Evolutionary conservation across 2,797 vertebrate species (phyloP).

Genomic region (Takifugu ocellatus): DNA sequence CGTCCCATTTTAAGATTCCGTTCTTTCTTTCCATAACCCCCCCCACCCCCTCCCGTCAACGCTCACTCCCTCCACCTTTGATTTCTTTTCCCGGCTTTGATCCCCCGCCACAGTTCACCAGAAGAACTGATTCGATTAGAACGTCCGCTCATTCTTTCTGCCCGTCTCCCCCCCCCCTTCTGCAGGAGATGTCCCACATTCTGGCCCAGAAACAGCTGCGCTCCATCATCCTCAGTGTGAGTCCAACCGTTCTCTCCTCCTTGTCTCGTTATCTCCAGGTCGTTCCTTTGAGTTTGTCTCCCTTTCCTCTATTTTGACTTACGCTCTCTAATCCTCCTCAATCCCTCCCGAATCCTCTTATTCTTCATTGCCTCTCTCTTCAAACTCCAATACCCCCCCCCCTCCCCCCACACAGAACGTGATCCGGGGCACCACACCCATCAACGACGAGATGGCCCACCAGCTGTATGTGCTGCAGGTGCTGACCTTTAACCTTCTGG

Average conservation of each 20-base stretch:
- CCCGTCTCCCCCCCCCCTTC: slow-evolving; percentile 11
- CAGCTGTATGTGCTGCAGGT: slow-evolving; percentile 98
- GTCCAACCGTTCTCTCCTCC: slow-evolving; percentile 54
- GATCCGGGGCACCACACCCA: slow-evolving; percentile 85
- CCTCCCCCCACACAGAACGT: slow-evolving; percentile 47
- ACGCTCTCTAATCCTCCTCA: slow-evolving; percentile 19
- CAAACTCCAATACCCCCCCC: neutral
- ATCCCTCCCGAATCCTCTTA: slow-evolving; percentile 5
- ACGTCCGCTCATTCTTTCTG: neutral
- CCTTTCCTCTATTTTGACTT: slow-evolving; percentile 10
- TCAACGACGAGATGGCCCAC: slow-evolving; percentile 98
- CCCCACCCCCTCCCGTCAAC: slow-evolving; percentile 22
- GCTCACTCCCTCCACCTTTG: slow-evolving; percentile 3
- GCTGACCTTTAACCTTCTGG: slow-evolving; percentile 92
- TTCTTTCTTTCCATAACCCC: slow-evolving; percentile 49
- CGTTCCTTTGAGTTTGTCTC: slow-evolving; percentile 30
- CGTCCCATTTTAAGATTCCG: slow-evolving; percentile 49
- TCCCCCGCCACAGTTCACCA: slow-evolving; percentile 23
- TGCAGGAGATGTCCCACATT: slow-evolving; percentile 96
- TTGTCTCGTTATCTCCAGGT: slow-evolving; percentile 26
- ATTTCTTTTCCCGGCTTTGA: slow-evolving; percentile 34
- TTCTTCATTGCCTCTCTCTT: neutral
- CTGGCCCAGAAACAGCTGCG: slow-evolving; percentile 96
- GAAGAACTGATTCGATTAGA: neutral
- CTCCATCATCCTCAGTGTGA: slow-evolving; percentile 93